Evolutionary conservation across 2,797 vertebrate species (phyloP).

Genomic region (Chelonia mydas): DNA sequence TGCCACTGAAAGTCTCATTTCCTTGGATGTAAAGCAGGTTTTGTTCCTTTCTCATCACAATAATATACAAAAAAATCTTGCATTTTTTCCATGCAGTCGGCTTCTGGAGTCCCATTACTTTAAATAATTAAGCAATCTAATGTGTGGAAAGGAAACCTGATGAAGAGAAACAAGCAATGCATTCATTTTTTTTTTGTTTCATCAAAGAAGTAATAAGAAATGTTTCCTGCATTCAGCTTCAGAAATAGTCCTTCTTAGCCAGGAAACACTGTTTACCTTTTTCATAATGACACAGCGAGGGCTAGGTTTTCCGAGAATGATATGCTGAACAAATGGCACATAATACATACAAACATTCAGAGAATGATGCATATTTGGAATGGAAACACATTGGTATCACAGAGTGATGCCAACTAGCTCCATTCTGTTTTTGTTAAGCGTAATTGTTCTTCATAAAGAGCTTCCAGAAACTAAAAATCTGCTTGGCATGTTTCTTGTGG

Average conservation of each 20-base stretch:
- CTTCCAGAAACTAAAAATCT: constrained; percentile 58
- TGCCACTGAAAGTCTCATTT: constrained; percentile 17
- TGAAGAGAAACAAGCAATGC: constrained; percentile 43
- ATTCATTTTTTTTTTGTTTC: constrained; percentile 53
- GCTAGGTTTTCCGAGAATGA: constrained; percentile 59
- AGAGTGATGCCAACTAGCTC: constrained; percentile 56
- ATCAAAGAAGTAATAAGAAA: constrained; percentile 59
- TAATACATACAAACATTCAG: constrained; percentile 65
- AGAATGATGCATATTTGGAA: constrained; percentile 64
- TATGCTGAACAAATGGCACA: constrained; percentile 68
- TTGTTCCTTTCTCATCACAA: neutral
- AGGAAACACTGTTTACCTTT: constrained; percentile 75
- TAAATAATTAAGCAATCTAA: constrained; percentile 45
- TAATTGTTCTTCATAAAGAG: constrained; percentile 74
- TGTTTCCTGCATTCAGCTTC: constrained; percentile 62
- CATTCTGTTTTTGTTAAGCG: constrained; percentile 71
- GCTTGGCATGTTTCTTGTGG: constrained; percentile 66
- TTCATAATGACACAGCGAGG: constrained; percentile 61
- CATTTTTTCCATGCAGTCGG: constrained; percentile 11
- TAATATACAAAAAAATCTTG: constrained; percentile 20
- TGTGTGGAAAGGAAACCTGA: constrained; percentile 34
- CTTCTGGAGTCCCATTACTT: constrained; percentile 35
- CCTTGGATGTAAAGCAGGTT: constrained; percentile 19
- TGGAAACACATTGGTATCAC: constrained; percentile 59
- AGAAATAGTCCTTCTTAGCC: constrained; percentile 64